These are phyloP conservation scores for Notocelia uddmanniana DNA, from an alignment of 2,888 invertebrate species.

Conservation along the genomic window DNA sequence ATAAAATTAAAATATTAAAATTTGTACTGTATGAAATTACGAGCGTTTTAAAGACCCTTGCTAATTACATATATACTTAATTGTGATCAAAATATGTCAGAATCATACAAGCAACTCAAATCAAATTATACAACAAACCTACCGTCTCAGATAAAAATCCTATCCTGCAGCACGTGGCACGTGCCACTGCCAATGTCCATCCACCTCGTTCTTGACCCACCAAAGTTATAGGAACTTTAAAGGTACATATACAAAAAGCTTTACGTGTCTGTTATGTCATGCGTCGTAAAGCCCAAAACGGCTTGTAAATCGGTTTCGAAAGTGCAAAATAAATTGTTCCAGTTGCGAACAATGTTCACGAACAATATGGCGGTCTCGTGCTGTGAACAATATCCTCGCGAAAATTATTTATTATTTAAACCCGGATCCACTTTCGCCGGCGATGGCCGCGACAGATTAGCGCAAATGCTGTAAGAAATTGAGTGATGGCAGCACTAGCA, in stretches of 20 bases:
- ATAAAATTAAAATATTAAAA: no score
- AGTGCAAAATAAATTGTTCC: slow-evolving; percentile 43
- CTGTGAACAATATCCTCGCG: slow-evolving; percentile 81
- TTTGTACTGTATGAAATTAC: no score
- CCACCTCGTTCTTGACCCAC: slow-evolving; percentile 26
- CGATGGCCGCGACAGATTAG: slow-evolving; percentile 62
- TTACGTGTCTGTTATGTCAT: slow-evolving; percentile 37
- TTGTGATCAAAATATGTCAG: background rate
- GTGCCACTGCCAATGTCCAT: slow-evolving; percentile 1
- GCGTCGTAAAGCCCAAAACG: slow-evolving; percentile 39
- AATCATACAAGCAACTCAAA: background rate
- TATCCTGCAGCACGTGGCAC: background rate
- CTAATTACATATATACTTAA: no score
- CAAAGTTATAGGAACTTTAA: slow-evolving; percentile 4
- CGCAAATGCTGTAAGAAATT: slow-evolving; percentile 55
- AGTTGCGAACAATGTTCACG: slow-evolving; percentile 46
- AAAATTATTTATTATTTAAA: slow-evolving; percentile 81
- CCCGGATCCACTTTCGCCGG: slow-evolving; percentile 77
- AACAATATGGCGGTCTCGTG: slow-evolving; percentile 61
- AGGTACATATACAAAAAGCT: background rate
- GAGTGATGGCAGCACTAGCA: slow-evolving; percentile 48
- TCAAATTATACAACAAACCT: background rate
- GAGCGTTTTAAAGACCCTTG: no score
- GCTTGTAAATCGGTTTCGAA: slow-evolving; percentile 36
- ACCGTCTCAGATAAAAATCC: background rate